Evolutionary conservation across 2,113 vertebrate genomes (phyloP).

Genomic region (Grammomys dolichurus): DNA sequence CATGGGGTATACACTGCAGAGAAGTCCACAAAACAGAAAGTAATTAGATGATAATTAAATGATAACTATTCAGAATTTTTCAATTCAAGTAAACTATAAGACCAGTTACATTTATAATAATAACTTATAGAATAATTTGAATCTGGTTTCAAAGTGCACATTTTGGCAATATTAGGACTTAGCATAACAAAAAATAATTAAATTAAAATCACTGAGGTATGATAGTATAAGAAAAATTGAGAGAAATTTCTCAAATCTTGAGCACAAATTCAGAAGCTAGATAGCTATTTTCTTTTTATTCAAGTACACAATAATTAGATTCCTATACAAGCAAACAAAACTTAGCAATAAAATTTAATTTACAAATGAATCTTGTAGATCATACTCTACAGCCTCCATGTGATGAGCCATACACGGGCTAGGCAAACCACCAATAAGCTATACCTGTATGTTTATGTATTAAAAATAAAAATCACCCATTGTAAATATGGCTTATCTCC

Average conservation of each 20-base stretch:
- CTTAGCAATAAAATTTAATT: slow-evolving; percentile 6
- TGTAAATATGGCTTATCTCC: neutral
- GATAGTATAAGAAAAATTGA: neutral
- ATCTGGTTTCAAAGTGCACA: neutral
- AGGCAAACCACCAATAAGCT: neutral
- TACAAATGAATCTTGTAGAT: neutral
- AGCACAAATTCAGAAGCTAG: neutral
- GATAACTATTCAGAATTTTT: neutral
- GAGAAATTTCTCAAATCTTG: neutral
- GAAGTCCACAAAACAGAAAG: neutral
- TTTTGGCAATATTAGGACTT: neutral
- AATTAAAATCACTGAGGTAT: neutral
- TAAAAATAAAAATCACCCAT: neutral
- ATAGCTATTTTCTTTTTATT: neutral
- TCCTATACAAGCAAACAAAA: neutral
- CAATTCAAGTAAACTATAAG: neutral
- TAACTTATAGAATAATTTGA: neutral
- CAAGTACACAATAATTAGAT: neutral
- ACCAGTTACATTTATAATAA: neutral
- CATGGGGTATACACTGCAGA: neutral
- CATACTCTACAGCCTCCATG: neutral
- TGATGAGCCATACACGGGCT: neutral
- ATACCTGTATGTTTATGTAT: neutral
- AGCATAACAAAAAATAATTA: slow-evolving; percentile 1
- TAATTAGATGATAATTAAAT: neutral